phyloP scores from a whole-genome alignment of 2,888 invertebrate species.

The Malacosoma neustria region DNA sequence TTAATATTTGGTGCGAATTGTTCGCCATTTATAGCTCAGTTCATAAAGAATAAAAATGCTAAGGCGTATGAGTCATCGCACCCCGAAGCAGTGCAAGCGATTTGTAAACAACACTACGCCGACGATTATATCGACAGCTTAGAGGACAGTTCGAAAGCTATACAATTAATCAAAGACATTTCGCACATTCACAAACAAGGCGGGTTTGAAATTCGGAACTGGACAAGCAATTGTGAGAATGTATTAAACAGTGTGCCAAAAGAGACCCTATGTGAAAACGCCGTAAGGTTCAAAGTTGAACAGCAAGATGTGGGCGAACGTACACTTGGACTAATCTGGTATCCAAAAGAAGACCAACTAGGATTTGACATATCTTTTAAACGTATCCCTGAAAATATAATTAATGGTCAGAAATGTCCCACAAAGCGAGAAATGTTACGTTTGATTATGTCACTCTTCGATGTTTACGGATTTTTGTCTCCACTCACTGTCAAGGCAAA shows the following conservation, averaged over 20 bases:
- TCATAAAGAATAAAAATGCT: neutral
- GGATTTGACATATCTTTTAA: slow-evolving; percentile 11
- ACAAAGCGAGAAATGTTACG: slow-evolving; percentile 11
- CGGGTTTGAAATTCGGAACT: neutral
- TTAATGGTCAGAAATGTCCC: slow-evolving; percentile 6
- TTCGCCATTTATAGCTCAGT: neutral
- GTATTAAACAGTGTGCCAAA: neutral
- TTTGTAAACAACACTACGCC: neutral
- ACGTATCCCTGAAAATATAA: slow-evolving; percentile 8
- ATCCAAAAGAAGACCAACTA: slow-evolving; percentile 8
- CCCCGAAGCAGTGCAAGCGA: neutral
- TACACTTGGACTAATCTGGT: slow-evolving; percentile 14
- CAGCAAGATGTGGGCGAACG: neutral
- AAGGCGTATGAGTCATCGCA: neutral
- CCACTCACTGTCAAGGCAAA: slow-evolving; percentile 14
- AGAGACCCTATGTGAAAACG: neutral
- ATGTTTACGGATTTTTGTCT: slow-evolving; percentile 11
- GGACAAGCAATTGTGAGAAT: neutral
- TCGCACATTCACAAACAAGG: neutral
- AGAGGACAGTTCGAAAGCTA: neutral
- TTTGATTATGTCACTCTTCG: slow-evolving; percentile 15
- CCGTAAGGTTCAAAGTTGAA: neutral
- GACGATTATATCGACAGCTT: neutral
- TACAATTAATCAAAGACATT: neutral
- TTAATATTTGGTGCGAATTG: neutral